Evolutionary conservation across 2,113 vertebrate genomes (phyloP).

Genomic region (Alosa alosa): DNA sequence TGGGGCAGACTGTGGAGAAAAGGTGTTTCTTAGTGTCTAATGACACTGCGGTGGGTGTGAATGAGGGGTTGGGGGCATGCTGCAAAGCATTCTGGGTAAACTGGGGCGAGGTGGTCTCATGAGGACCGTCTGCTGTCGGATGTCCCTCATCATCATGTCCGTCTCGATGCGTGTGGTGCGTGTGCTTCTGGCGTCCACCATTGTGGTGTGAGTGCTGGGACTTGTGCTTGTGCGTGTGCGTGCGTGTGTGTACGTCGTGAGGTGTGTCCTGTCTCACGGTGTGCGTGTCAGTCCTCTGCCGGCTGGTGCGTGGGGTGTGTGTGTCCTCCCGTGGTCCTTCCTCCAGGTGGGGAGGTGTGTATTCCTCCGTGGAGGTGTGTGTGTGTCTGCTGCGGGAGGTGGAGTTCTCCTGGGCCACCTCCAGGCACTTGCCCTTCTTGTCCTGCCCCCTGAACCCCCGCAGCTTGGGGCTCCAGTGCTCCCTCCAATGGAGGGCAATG

Average conservation of each 20-base stretch:
- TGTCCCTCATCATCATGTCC: neutral
- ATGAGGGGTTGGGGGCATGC: neutral
- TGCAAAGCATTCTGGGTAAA: constrained; percentile 24
- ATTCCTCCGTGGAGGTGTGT: constrained; percentile 43
- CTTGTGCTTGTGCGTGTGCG: constrained; percentile 1
- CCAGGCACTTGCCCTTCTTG: constrained; percentile 75
- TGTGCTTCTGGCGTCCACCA: constrained; percentile 4
- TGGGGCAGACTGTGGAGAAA: neutral
- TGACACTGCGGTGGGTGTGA: neutral
- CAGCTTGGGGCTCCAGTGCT: constrained; percentile 82
- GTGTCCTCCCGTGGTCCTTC: constrained; percentile 16
- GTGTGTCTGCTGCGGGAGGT: constrained; percentile 23
- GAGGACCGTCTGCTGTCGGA: neutral
- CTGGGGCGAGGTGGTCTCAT: constrained; percentile 2
- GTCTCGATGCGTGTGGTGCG: neutral
- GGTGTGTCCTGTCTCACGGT: neutral
- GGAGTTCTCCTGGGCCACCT: constrained; percentile 28
- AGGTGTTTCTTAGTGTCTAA: neutral
- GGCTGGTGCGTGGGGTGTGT: constrained; percentile 25
- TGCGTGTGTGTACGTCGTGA: constrained; percentile 12
- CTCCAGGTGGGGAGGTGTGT: constrained; percentile 70
- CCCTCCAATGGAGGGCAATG: constrained; percentile 83
- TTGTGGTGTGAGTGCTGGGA: neutral
- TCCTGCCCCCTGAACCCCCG: constrained; percentile 81
- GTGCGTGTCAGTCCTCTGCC: neutral